Base-by-base conservation (phyloP, 1,140 invertebrate genomes). In the Dendrolimus punctatus region DNA sequence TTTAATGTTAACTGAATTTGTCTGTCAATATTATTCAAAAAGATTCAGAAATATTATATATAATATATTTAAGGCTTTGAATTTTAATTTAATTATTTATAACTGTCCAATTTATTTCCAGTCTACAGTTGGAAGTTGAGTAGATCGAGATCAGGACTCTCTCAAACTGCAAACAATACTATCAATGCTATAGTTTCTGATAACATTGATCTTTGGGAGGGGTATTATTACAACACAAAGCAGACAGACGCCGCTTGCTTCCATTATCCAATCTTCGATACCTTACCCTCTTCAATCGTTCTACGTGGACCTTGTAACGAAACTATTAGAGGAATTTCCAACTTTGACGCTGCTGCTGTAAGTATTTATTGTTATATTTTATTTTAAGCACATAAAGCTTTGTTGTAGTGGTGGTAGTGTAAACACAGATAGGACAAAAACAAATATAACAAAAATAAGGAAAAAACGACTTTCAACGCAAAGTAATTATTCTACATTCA, bases 111-210 rank as follows among this genome's bases (percentile, higher is more conserved):
- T 43, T 53, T 46, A 5, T 46, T 68, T 61, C 23, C 63, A 83
- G 82, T 80, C 8, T 82, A 70, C 69, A 85, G 82, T 59, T 83
- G 80, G 77, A 80, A 76, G 53, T 58, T 83, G 6, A 76, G 75
- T 52, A 60, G 72, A 49, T 60, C 64, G 7, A 64, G 68, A 8
- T 46, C 42, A 0, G 73, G 71, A 8, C 56, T 83, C 2, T 75
- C 80, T 0, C 23, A 51, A 36, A 40, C 55, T 9, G 76, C 75
- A 0, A 60, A 57, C 8, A 49, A 40, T 0, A 57, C 38, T 9
- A 82, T 83, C 37, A 53, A 76, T 38, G 46, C 48, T 5, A 51
- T 75, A 6, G 74, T 85, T 0, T 49, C 38, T 5, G 49, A 61
- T 0, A 76, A 71, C 4, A 46, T 40, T 0, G 73, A 81, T 10